Percentiles rank a stretch among this genome's conserved stretches.
Evolutionary conservation across 2,888 invertebrate species (phyloP).

Genomic region (Seladonia tumulorum): DNA sequence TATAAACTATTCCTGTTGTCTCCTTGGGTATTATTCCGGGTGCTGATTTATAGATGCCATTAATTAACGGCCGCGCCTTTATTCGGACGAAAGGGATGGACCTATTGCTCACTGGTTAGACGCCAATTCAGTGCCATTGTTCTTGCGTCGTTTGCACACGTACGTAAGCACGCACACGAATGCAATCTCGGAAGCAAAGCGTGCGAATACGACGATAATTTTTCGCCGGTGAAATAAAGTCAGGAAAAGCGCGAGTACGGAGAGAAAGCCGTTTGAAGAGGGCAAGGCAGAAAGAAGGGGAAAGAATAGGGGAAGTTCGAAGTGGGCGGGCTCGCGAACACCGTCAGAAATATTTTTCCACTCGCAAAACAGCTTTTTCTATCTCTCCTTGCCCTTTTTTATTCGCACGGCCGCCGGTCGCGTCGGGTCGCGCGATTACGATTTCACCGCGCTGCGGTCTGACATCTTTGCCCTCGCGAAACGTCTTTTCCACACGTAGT

Average conservation of each 20-base stretch:
- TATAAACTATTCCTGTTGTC: slow-evolving; percentile 84
- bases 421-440: slow-evolving; percentile 11
- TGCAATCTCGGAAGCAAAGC: slow-evolving; percentile 57
- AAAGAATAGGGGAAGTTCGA: slow-evolving; percentile 71
- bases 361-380: slow-evolving; percentile 72
- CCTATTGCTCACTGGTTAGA: slow-evolving; percentile 84
- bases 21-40: slow-evolving; percentile 83
- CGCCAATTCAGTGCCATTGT: slow-evolving; percentile 83
- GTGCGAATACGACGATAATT: slow-evolving; percentile 74
- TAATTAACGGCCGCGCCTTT: slow-evolving; percentile 84
- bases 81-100: slow-evolving; percentile 84
- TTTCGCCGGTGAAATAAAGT: slow-evolving; percentile 77
- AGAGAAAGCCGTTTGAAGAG: slow-evolving; percentile 70
- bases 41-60: slow-evolving; percentile 83
- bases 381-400: slow-evolving; percentile 50
- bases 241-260: slow-evolving; percentile 71
- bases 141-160: slow-evolving; percentile 84
- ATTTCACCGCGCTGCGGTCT: neutral
- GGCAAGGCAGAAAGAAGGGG: slow-evolving; percentile 54
- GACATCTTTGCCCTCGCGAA: neutral
- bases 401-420: slow-evolving; percentile 20
- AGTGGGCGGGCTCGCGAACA: slow-evolving; percentile 75
- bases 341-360: slow-evolving; percentile 83
- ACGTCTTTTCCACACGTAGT: neutral
- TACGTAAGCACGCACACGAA: slow-evolving; percentile 63